These are phyloP conservation scores for Passer domesticus DNA, from an alignment of 2,113 vertebrate genomes.

Conservation along the genomic window DNA sequence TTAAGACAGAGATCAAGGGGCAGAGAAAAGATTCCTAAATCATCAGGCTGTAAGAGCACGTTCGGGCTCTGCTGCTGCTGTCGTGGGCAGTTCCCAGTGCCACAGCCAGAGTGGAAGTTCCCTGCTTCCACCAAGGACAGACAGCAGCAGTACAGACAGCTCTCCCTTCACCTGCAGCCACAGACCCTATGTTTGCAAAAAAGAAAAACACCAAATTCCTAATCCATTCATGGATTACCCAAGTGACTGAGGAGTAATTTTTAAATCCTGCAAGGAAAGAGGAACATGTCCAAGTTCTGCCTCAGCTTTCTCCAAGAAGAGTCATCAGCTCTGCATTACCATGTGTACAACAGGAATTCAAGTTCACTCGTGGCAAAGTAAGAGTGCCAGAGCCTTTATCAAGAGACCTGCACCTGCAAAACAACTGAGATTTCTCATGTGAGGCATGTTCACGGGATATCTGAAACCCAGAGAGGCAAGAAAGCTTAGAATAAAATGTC, in stretches of 20 bases:
- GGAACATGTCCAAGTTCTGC: not conserved
- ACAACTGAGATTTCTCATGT: not conserved
- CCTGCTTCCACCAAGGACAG: not conserved
- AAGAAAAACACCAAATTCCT: not conserved
- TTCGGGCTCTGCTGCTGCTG: not conserved
- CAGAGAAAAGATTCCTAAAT: not conserved
- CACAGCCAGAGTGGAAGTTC: not conserved
- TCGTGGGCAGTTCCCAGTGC: not conserved
- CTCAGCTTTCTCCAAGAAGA: not conserved
- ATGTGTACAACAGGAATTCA: not conserved
- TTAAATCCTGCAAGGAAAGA: not conserved
- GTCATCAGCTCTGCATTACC: not conserved
- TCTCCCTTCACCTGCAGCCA: not conserved
- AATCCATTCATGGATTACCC: not conserved
- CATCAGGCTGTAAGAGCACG: not conserved
- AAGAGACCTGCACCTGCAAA: not conserved
- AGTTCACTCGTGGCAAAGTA: not conserved
- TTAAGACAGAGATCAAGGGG: not conserved
- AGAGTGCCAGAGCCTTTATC: not conserved
- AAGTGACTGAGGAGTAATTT: not conserved
- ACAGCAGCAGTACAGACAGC: fast-evolving
- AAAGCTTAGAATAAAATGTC: constrained; percentile 17
- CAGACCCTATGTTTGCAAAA: not conserved
- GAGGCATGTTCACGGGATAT: not conserved
- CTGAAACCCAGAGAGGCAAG: not conserved